Conservation (phyloP, 1,140 invertebrate genomes). For the Zaprionus inermis region DNA sequence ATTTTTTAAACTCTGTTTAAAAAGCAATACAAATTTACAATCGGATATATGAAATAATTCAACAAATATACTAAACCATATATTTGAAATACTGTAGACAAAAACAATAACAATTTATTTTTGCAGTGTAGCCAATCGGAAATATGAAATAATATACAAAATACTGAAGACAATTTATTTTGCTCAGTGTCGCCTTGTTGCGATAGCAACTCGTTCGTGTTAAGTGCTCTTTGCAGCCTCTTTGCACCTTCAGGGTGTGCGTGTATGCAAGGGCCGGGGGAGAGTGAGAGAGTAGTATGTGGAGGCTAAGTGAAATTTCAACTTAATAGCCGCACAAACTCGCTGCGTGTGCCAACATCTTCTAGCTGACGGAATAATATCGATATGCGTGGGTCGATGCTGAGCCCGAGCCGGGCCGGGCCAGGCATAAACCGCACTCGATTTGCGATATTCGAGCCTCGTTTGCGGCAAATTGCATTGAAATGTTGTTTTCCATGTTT, state of each 20-base stretch:
- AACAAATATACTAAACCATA: too few species aligned
- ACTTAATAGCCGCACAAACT: constrained; percentile 52
- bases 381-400: constrained; percentile 54
- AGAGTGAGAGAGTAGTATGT: neutral
- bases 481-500: constrained; percentile 40
- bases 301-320: constrained; percentile 54
- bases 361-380: constrained; percentile 39
- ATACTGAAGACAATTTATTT: neutral
- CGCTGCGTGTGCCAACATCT: neutral
- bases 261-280: neutral
- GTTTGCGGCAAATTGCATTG: constrained; percentile 62
- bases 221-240: constrained; percentile 48
- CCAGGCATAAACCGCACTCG: constrained; percentile 13
- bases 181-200: constrained; percentile 11
- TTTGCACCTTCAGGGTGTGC: constrained; percentile 47
- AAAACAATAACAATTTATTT: too few species aligned
- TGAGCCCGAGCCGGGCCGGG: neutral
- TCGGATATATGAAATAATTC: too few species aligned
- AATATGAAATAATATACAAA: too few species aligned
- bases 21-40: too few species aligned
- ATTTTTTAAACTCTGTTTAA: too few species aligned
- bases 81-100: too few species aligned
- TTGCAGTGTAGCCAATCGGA: too few species aligned
- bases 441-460: constrained; percentile 45
- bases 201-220: constrained; percentile 38